Evolutionary conservation across 2,888 invertebrate genomes (phyloP).

Genomic region (Eueremaeus valkanovi): DNA sequence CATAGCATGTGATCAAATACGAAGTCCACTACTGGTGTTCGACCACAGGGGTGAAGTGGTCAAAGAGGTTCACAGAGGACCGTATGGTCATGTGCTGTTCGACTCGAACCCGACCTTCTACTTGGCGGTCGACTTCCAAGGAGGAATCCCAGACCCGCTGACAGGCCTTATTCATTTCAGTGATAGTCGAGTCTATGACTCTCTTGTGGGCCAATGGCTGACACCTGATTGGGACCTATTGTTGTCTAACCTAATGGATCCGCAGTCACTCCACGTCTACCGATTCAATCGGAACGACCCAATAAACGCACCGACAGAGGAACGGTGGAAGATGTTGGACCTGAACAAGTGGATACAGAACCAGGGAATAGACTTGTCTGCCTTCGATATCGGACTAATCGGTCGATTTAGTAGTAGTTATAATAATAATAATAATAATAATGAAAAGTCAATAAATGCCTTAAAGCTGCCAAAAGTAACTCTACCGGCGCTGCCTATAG

Average conservation of each 20-base stretch:
- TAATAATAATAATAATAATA: neutral
- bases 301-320: constrained; percentile 58
- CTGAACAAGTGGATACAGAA: constrained; percentile 68
- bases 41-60: constrained; percentile 83
- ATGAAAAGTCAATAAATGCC: constrained; percentile 1
- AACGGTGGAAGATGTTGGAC: constrained; percentile 55
- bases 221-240: constrained; percentile 82
- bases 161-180: constrained; percentile 74
- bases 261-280: constrained; percentile 85
- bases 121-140: constrained; percentile 50
- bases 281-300: constrained; percentile 88
- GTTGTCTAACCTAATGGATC: constrained; percentile 74
- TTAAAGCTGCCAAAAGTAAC: constrained; percentile 40
- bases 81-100: constrained; percentile 81
- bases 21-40: constrained; percentile 84
- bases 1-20: constrained; percentile 84
- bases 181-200: constrained; percentile 70
- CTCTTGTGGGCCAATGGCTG: constrained; percentile 91
- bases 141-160: constrained; percentile 77
- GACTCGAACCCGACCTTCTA: constrained; percentile 88
- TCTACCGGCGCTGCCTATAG: constrained; percentile 55
- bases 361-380: constrained; percentile 52
- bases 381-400: constrained; percentile 47
- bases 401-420: neutral
- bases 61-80: constrained; percentile 84